Conservation (phyloP, 2,797 vertebrate species). For the Menidia menidia region DNA sequence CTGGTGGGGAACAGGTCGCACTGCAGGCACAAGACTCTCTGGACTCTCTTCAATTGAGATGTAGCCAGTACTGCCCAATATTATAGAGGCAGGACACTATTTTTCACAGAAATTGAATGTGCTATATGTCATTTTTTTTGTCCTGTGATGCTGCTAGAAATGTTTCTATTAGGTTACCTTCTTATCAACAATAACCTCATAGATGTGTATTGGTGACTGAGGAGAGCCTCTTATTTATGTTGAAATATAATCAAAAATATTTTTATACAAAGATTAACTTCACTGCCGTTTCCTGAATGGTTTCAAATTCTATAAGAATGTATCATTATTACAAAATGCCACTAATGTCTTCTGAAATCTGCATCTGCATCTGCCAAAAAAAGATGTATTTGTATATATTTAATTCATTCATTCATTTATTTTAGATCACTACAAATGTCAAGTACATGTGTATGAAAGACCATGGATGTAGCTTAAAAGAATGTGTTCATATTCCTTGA, state of each 20-base stretch:
- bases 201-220: slow-evolving; percentile 17
- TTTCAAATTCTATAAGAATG: background rate
- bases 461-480: background rate
- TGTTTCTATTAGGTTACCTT: slow-evolving; percentile 2
- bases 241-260: slow-evolving; percentile 18
- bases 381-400: background rate
- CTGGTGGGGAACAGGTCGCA: slow-evolving; percentile 46
- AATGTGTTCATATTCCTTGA: background rate
- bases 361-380: slow-evolving; percentile 7
- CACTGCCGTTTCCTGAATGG: background rate
- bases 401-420: background rate
- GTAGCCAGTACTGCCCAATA: slow-evolving; percentile 94
- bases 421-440: background rate
- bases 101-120: slow-evolving; percentile 1
- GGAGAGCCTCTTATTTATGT: slow-evolving; percentile 47
- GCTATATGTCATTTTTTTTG: background rate
- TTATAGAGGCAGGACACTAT: slow-evolving; percentile 65
- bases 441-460: background rate
- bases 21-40: slow-evolving; percentile 86
- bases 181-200: slow-evolving; percentile 15
- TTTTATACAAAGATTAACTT: slow-evolving; percentile 26
- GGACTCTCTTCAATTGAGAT: slow-evolving; percentile 87
- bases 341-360: slow-evolving; percentile 7
- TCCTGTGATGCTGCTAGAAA: slow-evolving; percentile 19
- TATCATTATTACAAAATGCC: background rate